Evolutionary conservation across 1,140 invertebrate species (phyloP).

Genomic region (Wiebesia pumilae): DNA sequence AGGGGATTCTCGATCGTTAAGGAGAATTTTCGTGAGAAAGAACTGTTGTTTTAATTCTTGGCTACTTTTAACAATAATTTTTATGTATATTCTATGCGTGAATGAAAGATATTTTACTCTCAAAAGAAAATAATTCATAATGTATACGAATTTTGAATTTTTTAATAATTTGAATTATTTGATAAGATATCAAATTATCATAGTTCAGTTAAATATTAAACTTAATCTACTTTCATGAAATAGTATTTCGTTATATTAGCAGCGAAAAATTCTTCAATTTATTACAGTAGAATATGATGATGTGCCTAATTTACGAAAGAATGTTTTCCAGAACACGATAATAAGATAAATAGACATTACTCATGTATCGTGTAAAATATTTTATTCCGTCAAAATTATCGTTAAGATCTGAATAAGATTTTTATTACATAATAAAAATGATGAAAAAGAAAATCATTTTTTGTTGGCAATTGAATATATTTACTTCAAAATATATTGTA

Average conservation of each 20-base stretch:
- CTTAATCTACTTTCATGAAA: not conserved
- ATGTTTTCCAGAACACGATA: too few species aligned
- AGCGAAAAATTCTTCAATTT: too few species aligned
- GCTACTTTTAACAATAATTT: not conserved
- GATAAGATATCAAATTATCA: too few species aligned
- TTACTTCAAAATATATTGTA: not conserved
- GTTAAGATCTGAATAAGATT: not conserved
- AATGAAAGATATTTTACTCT: not conserved
- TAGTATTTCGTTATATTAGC: too few species aligned
- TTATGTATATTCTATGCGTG: not conserved
- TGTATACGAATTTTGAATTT: too few species aligned
- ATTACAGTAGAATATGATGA: too few species aligned
- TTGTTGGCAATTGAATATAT: not conserved
- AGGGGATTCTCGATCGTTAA: constrained; percentile 3
- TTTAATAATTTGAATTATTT: too few species aligned
- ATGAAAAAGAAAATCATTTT: not conserved
- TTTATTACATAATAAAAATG: not conserved
- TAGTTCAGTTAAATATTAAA: not conserved
- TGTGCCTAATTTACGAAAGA: too few species aligned
- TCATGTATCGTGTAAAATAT: too few species aligned
- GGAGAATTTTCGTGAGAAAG: constrained; percentile 21
- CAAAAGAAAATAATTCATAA: too few species aligned
- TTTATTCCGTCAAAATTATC: too few species aligned
- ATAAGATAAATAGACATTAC: too few species aligned
- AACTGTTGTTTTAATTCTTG: not conserved